A percentile compares a stretch with the other conserved stretches of the same genome.
These are phyloP conservation scores for Lemur catta DNA, from an alignment of 2,797 vertebrate species.

Conservation along the genomic window DNA sequence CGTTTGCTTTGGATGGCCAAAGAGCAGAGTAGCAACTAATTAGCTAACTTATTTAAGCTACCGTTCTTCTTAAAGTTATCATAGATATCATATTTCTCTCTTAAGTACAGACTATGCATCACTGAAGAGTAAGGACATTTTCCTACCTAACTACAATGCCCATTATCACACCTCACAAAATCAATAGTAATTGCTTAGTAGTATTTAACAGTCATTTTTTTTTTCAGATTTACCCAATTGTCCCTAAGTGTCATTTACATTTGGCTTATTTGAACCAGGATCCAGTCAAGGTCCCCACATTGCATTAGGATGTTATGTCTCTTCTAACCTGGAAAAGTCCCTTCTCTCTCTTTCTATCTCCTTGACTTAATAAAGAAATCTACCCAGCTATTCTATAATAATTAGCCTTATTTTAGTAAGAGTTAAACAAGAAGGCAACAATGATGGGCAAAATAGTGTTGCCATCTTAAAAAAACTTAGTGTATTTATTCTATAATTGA, in stretches of 20 bases:
- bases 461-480: background rate
- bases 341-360: background rate
- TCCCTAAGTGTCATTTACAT: background rate
- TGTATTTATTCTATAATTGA: background rate
- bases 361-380: background rate
- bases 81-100: background rate
- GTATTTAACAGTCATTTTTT: background rate
- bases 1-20: background rate
- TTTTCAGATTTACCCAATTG: background rate
- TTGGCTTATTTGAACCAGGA: background rate
- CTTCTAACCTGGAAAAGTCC: background rate
- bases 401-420: background rate
- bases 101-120: background rate
- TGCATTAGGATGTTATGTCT: background rate
- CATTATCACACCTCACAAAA: background rate
- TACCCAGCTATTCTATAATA: background rate
- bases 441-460: background rate
- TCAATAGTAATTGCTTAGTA: background rate
- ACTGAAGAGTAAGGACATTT: background rate
- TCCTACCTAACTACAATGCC: background rate
- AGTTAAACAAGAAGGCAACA: background rate
- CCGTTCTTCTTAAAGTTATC: background rate
- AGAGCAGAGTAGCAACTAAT: background rate
- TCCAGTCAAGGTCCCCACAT: background rate
- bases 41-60: background rate